Percentiles rank a stretch among this genome's conserved stretches.
These are phyloP conservation scores for Drosophila rhopaloa DNA, from an alignment of 1,140 invertebrate genomes.

Conservation along the genomic window DNA sequence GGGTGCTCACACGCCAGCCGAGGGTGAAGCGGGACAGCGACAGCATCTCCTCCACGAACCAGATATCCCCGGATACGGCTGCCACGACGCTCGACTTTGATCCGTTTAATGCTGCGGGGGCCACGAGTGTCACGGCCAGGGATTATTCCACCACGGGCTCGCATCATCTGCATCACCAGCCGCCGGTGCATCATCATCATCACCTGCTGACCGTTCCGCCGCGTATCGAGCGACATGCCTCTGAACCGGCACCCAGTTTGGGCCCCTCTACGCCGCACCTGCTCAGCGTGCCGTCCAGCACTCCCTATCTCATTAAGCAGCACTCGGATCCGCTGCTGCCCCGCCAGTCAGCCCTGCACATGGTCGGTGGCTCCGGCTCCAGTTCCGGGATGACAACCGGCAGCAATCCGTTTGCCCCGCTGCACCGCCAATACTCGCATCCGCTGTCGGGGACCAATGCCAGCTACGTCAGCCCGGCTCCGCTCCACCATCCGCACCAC, in stretches of 20 bases:
- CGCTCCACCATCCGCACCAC: slow-evolving; percentile 79
- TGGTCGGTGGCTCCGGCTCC: slow-evolving; percentile 59
- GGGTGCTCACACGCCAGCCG: slow-evolving; percentile 88
- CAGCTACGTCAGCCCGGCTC: slow-evolving; percentile 58
- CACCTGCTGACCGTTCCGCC: slow-evolving; percentile 84
- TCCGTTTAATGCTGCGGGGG: slow-evolving; percentile 83
- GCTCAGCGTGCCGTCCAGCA: slow-evolving; percentile 86
- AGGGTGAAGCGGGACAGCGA: slow-evolving; percentile 88
- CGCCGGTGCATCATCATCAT: slow-evolving; percentile 52
- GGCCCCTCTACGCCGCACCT: slow-evolving; percentile 85
- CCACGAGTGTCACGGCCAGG: slow-evolving; percentile 55
- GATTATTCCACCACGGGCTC: slow-evolving; percentile 63
- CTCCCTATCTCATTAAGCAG: slow-evolving; percentile 87
- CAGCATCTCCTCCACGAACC: slow-evolving; percentile 79
- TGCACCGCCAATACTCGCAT: slow-evolving; percentile 86
- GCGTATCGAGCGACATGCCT: slow-evolving; percentile 87
- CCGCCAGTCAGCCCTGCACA: slow-evolving; percentile 85
- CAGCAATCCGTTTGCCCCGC: slow-evolving; percentile 78
- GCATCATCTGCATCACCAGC: slow-evolving; percentile 62
- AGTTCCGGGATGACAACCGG: slow-evolving; percentile 74
- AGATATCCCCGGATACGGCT: slow-evolving; percentile 85
- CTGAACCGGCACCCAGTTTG: slow-evolving; percentile 86
- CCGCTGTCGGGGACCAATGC: slow-evolving; percentile 66
- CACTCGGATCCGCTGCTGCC: slow-evolving; percentile 88
- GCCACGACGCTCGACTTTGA: slow-evolving; percentile 83